Percentiles rank a stretch among this genome's conserved stretches.
phyloP scores from a whole-genome alignment of 2,797 vertebrate genomes.

The Lophius americanus region DNA sequence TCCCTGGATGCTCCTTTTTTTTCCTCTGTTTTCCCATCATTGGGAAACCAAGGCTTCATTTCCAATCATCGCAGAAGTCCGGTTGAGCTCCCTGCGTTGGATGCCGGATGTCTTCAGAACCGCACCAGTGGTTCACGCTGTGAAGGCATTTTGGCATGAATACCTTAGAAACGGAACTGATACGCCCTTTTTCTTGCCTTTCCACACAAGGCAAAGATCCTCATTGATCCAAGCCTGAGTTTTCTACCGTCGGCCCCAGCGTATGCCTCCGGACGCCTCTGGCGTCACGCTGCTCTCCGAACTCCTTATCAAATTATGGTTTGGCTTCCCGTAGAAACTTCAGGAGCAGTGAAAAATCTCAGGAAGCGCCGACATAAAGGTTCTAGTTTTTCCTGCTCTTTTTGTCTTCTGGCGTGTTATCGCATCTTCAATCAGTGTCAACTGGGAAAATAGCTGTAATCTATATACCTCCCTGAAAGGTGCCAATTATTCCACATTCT shows the following conservation, averaged over 20 bases:
- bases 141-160: conserved; percentile 16
- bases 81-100: conserved; percentile 48
- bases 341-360: too few relatives aligned
- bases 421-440: not conserved
- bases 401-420: not conserved
- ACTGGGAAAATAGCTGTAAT: not conserved
- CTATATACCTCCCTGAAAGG: conserved; percentile 1
- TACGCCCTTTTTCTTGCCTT: conserved; percentile 11
- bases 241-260: not conserved
- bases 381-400: not conserved
- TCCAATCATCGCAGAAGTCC: conserved; percentile 49
- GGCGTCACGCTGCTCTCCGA: conserved; percentile 2
- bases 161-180: conserved; percentile 17
- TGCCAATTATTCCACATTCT: not conserved
- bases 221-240: conserved; percentile 9
- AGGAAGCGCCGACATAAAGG: not conserved
- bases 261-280: not conserved
- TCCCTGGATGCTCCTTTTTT: conserved; percentile 8
- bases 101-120: conserved; percentile 45
- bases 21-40: conserved; percentile 36
- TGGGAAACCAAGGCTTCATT: conserved; percentile 44
- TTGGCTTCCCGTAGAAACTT: conserved; percentile 5
- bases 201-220: conserved; percentile 26
- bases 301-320: conserved; percentile 17
- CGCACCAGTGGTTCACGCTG: conserved; percentile 23